These are phyloP conservation scores for Augiades crinisus DNA, from an alignment of 2,888 invertebrate species.

Conservation along the genomic window DNA sequence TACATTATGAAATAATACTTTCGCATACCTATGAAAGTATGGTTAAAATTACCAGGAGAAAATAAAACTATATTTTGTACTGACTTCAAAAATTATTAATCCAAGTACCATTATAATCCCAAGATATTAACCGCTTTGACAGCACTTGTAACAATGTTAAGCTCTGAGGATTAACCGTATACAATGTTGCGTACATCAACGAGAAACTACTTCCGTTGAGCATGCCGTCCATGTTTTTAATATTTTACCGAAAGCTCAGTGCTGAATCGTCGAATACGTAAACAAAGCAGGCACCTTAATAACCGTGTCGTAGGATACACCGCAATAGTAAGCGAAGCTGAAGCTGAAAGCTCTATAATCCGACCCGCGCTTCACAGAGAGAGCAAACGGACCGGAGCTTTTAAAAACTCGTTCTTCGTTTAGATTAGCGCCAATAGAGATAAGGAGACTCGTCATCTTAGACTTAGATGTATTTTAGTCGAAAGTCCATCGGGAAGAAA, in stretches of 20 bases:
- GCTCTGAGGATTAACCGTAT: constrained; percentile 17
- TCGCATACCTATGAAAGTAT: constrained; percentile 31
- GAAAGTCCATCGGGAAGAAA: constrained; percentile 57
- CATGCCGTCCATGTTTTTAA: constrained; percentile 61
- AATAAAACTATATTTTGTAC: neutral
- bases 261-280: constrained; percentile 65
- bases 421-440: constrained; percentile 64
- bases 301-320: constrained; percentile 55
- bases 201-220: constrained; percentile 37
- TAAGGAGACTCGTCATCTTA: constrained; percentile 66
- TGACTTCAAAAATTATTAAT: no score
- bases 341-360: constrained; percentile 68
- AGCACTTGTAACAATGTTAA: constrained; percentile 15
- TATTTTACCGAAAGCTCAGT: constrained; percentile 66
- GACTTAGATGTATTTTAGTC: constrained; percentile 58
- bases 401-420: constrained; percentile 61
- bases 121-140: constrained; percentile 21
- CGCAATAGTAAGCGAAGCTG: constrained; percentile 49
- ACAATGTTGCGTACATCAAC: constrained; percentile 25
- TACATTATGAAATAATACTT: constrained; percentile 72
- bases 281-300: constrained; percentile 71
- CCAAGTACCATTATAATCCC: constrained; percentile 5
- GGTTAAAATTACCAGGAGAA: constrained; percentile 17
- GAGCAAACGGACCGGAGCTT: constrained; percentile 47
- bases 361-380: constrained; percentile 48